A percentile compares a stretch with the other conserved stretches of the same genome.
phyloP scores from a whole-genome alignment of 2,888 invertebrate species.

The Apodemia hepburni region DNA sequence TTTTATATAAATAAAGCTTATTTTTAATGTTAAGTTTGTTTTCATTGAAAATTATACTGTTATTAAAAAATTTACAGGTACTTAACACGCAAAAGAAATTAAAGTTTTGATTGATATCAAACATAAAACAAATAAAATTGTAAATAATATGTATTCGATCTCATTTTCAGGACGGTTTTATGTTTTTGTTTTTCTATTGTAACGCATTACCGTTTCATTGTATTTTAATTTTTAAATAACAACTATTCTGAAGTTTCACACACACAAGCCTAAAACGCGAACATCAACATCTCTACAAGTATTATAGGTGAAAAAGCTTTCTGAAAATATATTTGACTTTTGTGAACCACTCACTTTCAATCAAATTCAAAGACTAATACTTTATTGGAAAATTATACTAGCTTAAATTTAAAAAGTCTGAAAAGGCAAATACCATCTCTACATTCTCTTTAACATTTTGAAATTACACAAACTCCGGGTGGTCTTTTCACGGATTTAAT shows the following conservation, averaged over 20 bases:
- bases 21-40: background rate
- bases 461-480: background rate
- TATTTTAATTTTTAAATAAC: too few relatives aligned
- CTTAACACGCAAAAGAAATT: too few relatives aligned
- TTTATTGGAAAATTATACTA: background rate
- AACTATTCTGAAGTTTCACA: too few relatives aligned
- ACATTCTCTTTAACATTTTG: background rate
- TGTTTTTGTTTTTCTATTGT: too few relatives aligned
- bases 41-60: background rate
- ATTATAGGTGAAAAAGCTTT: too few relatives aligned
- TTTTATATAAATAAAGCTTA: background rate
- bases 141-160: too few relatives aligned
- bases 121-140: too few relatives aligned
- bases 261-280: background rate
- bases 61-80: too few relatives aligned
- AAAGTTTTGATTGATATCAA: too few relatives aligned
- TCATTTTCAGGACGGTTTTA: too few relatives aligned
- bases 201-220: too few relatives aligned
- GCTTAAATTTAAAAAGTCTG: background rate
- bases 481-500: slow-evolving; percentile 5
- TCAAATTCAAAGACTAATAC: background rate
- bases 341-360: background rate
- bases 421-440: background rate
- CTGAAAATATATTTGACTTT: background rate
- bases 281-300: background rate